Percentiles rank a stretch among this genome's conserved stretches.
These are phyloP conservation scores for Cerastoderma edule DNA, from an alignment of 2,888 invertebrate species.

Conservation along the genomic window DNA sequence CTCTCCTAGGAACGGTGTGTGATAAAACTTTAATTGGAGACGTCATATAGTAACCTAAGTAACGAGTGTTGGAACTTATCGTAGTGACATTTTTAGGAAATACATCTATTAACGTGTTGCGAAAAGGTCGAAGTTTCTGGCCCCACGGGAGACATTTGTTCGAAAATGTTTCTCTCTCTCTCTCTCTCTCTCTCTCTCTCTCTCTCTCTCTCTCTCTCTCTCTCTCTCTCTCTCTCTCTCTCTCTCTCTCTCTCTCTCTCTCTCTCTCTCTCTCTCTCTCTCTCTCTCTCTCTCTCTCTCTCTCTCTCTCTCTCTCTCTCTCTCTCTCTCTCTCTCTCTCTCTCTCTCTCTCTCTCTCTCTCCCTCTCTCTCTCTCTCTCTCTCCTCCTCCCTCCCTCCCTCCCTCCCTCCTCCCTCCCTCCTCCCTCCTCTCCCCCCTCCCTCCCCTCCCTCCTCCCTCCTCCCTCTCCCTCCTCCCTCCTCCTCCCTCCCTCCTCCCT, in stretches of 20 bases:
- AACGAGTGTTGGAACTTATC: too few relatives aligned
- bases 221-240: constrained; percentile 10
- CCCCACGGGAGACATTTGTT: too few relatives aligned
- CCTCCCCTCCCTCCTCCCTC: background rate
- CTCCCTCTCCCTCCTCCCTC: background rate
- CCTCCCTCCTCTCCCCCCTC: too few relatives aligned
- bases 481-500: background rate
- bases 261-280: background rate
- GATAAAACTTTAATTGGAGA: too few relatives aligned
- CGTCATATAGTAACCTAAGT: too few relatives aligned
- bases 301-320: background rate
- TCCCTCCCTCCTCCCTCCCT: background rate
- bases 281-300: background rate
- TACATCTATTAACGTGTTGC: too few relatives aligned
- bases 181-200: background rate
- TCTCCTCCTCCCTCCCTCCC: background rate
- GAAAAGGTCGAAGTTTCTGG: too few relatives aligned
- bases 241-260: background rate
- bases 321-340: constrained; percentile 7
- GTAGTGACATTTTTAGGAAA: too few relatives aligned
- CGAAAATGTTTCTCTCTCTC: background rate
- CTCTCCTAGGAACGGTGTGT: too few relatives aligned
- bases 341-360: background rate
- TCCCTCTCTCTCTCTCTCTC: background rate
- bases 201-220: constrained; percentile 7